Evolutionary conservation across 2,888 invertebrate species (phyloP).

Genomic region (Chloroclysta siterata): DNA sequence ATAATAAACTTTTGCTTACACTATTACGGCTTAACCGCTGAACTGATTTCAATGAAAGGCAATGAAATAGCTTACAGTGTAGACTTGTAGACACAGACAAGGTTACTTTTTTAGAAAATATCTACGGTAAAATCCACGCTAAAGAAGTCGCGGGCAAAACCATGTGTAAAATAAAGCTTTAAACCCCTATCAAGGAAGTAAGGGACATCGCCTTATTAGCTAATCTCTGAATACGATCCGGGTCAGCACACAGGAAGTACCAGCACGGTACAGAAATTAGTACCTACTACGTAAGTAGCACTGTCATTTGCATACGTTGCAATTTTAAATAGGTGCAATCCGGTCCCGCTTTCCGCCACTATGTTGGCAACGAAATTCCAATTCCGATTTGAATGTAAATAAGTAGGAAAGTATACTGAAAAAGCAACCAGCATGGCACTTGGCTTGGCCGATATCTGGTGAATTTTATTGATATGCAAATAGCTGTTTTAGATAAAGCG

Average conservation of each 20-base stretch:
- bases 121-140: no score
- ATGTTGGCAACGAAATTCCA: conserved; percentile 55
- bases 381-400: conserved; percentile 34
- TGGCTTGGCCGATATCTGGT: not conserved
- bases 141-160: not conserved
- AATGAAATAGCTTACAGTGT: no score
- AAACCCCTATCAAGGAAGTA: conserved; percentile 16
- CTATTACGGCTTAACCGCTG: no score
- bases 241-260: conserved; percentile 41
- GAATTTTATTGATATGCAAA: not conserved
- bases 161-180: not conserved
- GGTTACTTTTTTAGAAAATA: no score
- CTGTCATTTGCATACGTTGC: conserved; percentile 70
- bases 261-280: conserved; percentile 21
- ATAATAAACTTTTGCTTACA: no score
- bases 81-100: no score
- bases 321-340: conserved; percentile 67
- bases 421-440: not conserved
- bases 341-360: conserved; percentile 63
- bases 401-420: not conserved
- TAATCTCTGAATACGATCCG: conserved; percentile 46
- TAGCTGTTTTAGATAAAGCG: not conserved
- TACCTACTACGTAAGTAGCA: conserved; percentile 57
- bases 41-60: no score
- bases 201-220: conserved; percentile 22